These are phyloP conservation scores for Parascotia fuliginaria DNA, from an alignment of 2,888 invertebrate species.

Conservation along the genomic window DNA sequence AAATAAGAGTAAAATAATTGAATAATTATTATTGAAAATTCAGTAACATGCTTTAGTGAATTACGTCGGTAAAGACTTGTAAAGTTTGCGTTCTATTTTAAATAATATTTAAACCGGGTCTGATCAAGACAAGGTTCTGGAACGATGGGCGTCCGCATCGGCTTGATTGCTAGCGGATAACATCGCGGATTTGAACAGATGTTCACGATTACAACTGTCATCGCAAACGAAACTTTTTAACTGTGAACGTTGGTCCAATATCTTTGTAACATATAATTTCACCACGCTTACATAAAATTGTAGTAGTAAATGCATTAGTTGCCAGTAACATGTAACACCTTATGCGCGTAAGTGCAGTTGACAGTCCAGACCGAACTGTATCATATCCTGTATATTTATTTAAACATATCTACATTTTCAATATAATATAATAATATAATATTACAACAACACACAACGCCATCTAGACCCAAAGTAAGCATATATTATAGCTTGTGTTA, in stretches of 20 bases:
- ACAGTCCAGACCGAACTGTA: no score
- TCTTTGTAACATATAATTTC: no score
- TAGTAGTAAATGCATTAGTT: no score
- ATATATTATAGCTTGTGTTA: no score
- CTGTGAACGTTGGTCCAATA: neutral
- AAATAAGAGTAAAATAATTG: no score
- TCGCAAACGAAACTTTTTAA: constrained; percentile 9
- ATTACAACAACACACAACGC: no score
- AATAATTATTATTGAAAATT: neutral
- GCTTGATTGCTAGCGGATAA: constrained; percentile 16
- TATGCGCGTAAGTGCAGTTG: no score
- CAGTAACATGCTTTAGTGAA: neutral
- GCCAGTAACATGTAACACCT: neutral
- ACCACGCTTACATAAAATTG: no score
- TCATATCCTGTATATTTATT: no score
- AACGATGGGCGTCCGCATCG: neutral
- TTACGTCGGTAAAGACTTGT: neutral
- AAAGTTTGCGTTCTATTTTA: neutral
- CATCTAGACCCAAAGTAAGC: no score
- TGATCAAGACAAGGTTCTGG: neutral
- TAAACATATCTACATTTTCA: no score
- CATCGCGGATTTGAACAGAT: constrained; percentile 12
- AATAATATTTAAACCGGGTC: neutral
- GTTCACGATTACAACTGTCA: constrained; percentile 1
- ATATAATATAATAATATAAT: no score